A percentile compares a stretch with the other conserved stretches of the same genome.
phyloP scores from a whole-genome alignment of 2,113 vertebrate species.

The mouse (Mus musculus) region DNA sequence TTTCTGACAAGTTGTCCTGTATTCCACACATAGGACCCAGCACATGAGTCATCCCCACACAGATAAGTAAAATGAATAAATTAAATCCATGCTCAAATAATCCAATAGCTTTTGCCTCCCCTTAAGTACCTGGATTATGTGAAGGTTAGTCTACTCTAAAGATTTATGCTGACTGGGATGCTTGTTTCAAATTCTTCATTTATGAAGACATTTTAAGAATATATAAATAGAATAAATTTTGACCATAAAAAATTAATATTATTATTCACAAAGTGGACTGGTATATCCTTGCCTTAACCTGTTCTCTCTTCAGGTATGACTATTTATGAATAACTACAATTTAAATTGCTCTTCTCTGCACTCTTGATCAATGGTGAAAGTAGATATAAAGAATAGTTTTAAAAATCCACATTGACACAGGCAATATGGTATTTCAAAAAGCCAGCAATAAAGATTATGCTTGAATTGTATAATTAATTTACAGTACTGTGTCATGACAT shows the following conservation, averaged over 20 bases:
- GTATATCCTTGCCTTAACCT: background rate
- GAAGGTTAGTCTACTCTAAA: background rate
- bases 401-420: background rate
- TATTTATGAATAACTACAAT: background rate
- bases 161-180: background rate
- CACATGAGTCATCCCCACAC: no score
- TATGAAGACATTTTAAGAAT: background rate
- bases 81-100: background rate
- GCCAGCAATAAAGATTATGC: background rate
- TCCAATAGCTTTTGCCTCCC: background rate
- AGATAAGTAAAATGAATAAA: background rate
- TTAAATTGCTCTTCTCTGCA: background rate
- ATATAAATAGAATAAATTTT: background rate
- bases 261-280: background rate
- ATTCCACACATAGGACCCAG: no score
- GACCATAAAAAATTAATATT: background rate
- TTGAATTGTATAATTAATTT: background rate
- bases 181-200: background rate
- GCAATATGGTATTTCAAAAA: background rate
- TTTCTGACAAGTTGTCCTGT: background rate
- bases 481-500: rapidly evolving
- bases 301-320: background rate
- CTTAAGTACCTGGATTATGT: background rate
- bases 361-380: background rate
- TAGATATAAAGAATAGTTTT: background rate